A percentile compares a stretch with the other conserved stretches of the same genome.
Evolutionary conservation across 2,797 vertebrate species (phyloP).

Genomic region (Columba guinea): DNA sequence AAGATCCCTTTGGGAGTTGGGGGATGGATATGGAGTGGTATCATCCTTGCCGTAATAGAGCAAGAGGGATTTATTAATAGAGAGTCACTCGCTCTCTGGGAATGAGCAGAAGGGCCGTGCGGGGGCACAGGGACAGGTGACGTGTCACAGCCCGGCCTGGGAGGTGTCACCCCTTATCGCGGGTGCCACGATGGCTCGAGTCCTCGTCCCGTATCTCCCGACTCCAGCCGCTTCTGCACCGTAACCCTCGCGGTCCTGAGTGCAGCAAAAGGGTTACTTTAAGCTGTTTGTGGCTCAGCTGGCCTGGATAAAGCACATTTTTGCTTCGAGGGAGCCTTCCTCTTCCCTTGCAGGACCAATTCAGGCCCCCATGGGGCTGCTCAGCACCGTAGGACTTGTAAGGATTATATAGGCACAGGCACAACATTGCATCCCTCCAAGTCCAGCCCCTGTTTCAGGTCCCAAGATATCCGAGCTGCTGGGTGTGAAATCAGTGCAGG

Average conservation of each 20-base stretch:
- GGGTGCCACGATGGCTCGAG: neutral
- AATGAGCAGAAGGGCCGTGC: neutral
- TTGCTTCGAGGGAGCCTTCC: neutral
- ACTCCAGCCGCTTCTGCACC: neutral
- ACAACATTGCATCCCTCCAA: rapidly evolving
- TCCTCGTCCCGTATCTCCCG: neutral
- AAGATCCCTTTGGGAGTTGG: neutral
- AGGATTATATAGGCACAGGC: neutral
- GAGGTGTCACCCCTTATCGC: neutral
- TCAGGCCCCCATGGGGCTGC: neutral
- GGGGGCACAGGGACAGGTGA: neutral
- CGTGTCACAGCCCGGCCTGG: neutral
- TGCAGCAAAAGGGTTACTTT: neutral
- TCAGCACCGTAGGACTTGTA: rapidly evolving
- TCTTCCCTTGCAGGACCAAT: neutral
- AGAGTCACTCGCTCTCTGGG: neutral
- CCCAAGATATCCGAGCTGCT: neutral
- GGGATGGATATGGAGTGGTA: neutral
- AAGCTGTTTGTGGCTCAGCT: neutral
- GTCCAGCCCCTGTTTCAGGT: neutral
- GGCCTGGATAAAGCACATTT: neutral
- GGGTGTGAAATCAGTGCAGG: neutral
- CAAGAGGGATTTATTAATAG: neutral
- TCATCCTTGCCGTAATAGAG: neutral
- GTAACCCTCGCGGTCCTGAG: neutral